A percentile compares a stretch with the other conserved stretches of the same genome.
Conservation (phyloP, 2,888 invertebrate genomes). For the Drosophila sordidula region DNA sequence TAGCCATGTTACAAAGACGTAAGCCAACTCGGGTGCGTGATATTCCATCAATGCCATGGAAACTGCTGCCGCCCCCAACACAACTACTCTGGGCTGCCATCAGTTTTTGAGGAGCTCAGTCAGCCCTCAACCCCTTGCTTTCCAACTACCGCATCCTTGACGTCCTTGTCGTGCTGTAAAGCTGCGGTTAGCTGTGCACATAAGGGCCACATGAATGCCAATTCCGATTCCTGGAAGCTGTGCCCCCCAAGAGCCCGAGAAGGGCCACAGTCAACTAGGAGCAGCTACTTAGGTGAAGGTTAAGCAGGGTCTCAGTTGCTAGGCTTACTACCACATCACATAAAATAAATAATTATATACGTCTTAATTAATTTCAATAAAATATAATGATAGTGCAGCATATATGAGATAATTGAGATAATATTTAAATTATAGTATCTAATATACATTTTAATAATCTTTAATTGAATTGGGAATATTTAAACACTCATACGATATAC, state of each 20-base stretch:
- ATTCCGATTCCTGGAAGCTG: neutral
- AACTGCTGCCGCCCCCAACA: neutral
- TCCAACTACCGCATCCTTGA: neutral
- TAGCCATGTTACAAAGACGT: slow-evolving; percentile 24
- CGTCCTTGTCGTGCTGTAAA: neutral
- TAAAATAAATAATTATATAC: too few relatives aligned
- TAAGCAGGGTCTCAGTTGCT: too few relatives aligned
- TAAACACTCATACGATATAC: too few relatives aligned
- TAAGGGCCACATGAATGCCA: neutral
- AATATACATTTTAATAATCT: too few relatives aligned
- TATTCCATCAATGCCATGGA: slow-evolving; percentile 41
- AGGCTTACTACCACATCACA: too few relatives aligned
- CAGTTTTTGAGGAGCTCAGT: slow-evolving; percentile 25
- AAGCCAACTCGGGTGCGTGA: slow-evolving; percentile 21
- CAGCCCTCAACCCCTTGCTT: neutral
- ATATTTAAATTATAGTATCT: too few relatives aligned
- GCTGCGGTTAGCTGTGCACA: slow-evolving; percentile 11
- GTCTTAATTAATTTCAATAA: too few relatives aligned
- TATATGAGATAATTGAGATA: too few relatives aligned
- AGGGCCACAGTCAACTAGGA: too few relatives aligned
- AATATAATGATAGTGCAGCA: too few relatives aligned
- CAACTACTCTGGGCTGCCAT: slow-evolving; percentile 21
- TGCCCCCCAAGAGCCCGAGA: neutral
- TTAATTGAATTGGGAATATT: too few relatives aligned
- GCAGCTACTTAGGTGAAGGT: too few relatives aligned